Conservation (phyloP, 2,888 invertebrate species). For the Himalopsyche kuldschensis region DNA sequence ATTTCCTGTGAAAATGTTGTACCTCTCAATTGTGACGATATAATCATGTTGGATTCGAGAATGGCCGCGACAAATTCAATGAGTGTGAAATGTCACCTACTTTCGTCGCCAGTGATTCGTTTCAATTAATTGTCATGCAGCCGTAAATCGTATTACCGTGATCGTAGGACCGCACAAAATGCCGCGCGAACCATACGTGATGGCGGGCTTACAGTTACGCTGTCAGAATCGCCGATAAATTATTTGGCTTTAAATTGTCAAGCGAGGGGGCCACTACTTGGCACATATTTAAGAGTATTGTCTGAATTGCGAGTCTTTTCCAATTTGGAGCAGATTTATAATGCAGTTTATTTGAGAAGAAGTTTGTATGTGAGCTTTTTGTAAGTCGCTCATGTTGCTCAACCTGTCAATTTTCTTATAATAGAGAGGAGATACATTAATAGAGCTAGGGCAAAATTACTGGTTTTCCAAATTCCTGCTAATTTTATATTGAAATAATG, state of each 20-base stretch:
- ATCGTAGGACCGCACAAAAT: neutral
- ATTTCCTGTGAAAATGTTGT: neutral
- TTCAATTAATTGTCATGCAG: neutral
- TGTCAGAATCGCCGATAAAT: neutral
- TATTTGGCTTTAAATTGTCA: neutral
- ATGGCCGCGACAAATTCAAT: neutral
- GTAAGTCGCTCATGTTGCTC: too few relatives aligned
- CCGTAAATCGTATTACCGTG: neutral
- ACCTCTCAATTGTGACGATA: neutral
- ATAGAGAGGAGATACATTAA: too few relatives aligned
- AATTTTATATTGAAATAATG: too few relatives aligned
- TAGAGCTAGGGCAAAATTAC: too few relatives aligned
- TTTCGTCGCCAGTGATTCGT: neutral
- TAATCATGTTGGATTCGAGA: neutral
- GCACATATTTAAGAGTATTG: neutral
- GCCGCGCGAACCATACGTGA: neutral
- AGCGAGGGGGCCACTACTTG: neutral
- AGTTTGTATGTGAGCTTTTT: too few relatives aligned
- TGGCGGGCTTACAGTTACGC: neutral
- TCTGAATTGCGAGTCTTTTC: neutral
- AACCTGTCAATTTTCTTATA: too few relatives aligned
- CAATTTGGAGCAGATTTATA: too few relatives aligned
- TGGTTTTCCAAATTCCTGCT: too few relatives aligned
- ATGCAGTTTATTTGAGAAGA: too few relatives aligned
- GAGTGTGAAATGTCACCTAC: neutral